Base-by-base conservation (phyloP, 2,888 invertebrate species). In the Synanthedon andrenaeformis region DNA sequence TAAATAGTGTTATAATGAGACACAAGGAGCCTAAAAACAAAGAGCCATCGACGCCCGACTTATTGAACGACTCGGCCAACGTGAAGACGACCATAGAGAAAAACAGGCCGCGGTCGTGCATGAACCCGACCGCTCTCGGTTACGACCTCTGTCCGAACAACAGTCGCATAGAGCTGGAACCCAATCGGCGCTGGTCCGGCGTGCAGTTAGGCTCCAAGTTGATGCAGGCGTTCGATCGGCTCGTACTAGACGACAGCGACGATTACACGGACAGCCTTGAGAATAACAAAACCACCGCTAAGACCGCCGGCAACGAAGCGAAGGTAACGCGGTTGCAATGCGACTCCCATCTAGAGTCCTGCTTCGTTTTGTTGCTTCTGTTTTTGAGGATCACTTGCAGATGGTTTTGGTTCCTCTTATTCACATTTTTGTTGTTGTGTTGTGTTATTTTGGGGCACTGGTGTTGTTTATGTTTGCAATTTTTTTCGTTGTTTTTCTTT, bases 181-280 rank as follows among this genome's bases (percentile, higher is more conserved):
- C 62, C 35, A 92, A 91, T 63, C 92, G 93, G 68, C 88, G 93
- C 62, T 94, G 94, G 92, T 93, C 93, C 49, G 91, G 91, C 42
- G 91, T 92, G 48, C 91, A 92, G 58, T 78, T 92, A 59, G 91
- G 91, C 52, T 91, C 92, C 0, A 92, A 92, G 66, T 81, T 93
- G 63, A 92, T 92, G 76, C 91, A 92, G 66, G 92, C 92, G 3
- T 92, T 93, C 63, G 93, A 93, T 70, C 89, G 92, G 65, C 80
- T 93, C 41, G 89, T 89, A 54, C 89, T 89, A 57, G 90, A 89
- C 58, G 92, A 92, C 66, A 91, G 92, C 58, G 92, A 91, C 62
- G 92, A 92, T 74, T 93, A 93, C 70, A 91, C 92, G 8, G 93
- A 94, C 78, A 93, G 93, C 75, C 83, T 93, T 62, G 93, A 92